Percentiles rank a stretch among this genome's conserved stretches.
Conservation (phyloP, 2,113 vertebrate species). For the Hippocampus abdominalis region DNA sequence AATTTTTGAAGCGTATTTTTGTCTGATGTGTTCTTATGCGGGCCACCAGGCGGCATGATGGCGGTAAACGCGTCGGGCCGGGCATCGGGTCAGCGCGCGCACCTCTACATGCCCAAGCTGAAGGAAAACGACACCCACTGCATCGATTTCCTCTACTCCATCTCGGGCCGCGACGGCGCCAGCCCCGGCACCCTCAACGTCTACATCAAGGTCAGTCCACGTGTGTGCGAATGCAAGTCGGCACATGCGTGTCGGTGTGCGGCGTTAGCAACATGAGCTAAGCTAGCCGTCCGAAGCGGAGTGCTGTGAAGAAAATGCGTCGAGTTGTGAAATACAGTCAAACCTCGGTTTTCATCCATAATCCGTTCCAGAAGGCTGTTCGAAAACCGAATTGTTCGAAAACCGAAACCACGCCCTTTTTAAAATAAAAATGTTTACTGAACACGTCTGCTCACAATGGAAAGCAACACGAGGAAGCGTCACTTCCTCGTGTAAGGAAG, state of each 20-base stretch:
- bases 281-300: background rate
- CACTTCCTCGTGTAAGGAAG: too few species aligned
- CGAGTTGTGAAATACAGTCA: background rate
- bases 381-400: too few species aligned
- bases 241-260: background rate
- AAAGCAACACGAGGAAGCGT: too few species aligned
- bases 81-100: slow-evolving; percentile 92
- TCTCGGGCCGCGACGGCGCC: slow-evolving; percentile 85
- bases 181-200: slow-evolving; percentile 90
- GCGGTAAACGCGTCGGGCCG: slow-evolving; percentile 92
- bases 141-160: slow-evolving; percentile 94
- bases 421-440: too few species aligned
- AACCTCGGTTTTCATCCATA: too few species aligned
- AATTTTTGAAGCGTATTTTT: too few species aligned
- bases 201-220: slow-evolving; percentile 80
- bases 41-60: slow-evolving; percentile 88
- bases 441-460: too few species aligned
- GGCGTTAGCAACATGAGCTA: background rate
- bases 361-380: too few species aligned
- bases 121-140: slow-evolving; percentile 97
- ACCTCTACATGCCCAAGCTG: slow-evolving; percentile 86
- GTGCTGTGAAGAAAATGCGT: too few species aligned
- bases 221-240: background rate
- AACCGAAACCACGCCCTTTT: too few species aligned
- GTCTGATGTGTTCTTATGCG: background rate